Evolutionary conservation across 2,888 invertebrate species (phyloP).

Genomic region (Noctua pronuba): DNA sequence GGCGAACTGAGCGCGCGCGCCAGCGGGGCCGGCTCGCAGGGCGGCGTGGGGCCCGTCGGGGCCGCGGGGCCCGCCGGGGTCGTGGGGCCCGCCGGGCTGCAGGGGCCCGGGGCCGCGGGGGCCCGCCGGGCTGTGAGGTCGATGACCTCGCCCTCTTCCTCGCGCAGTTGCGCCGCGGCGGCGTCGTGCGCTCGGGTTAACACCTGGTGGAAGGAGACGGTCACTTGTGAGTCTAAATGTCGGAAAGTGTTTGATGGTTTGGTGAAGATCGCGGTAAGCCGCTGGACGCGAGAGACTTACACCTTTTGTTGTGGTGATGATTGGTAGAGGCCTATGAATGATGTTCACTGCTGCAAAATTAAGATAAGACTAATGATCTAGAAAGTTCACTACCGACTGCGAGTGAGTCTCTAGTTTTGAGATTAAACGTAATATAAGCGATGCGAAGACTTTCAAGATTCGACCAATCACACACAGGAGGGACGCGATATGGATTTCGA

Average conservation of each 20-base stretch:
- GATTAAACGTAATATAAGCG: neutral
- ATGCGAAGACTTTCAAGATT: neutral
- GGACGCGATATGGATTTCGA: neutral
- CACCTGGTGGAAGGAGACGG: conserved; percentile 70
- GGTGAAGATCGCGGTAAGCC: neutral
- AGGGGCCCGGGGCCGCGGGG: conserved; percentile 63
- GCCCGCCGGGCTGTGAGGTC: conserved; percentile 94
- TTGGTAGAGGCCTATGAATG: neutral
- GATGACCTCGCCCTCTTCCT: conserved; percentile 92
- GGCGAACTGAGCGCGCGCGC: conserved; percentile 96
- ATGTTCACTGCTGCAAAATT: neutral
- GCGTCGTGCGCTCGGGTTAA: conserved; percentile 93
- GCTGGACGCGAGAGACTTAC: neutral
- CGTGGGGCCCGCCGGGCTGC: conserved; percentile 77
- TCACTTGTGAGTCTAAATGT: neutral
- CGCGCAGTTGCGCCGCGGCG: conserved; percentile 91
- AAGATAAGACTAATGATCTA: neutral
- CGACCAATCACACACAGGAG: neutral
- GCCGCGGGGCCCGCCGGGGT: conserved; percentile 92
- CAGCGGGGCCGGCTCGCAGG: conserved; percentile 90
- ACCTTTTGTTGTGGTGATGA: neutral
- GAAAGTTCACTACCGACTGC: no score
- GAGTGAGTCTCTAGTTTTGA: neutral
- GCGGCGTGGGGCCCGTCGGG: conserved; percentile 91
- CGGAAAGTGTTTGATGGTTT: neutral